Conservation (phyloP, 2,113 vertebrate species). For the Bambusicola thoracicus region DNA sequence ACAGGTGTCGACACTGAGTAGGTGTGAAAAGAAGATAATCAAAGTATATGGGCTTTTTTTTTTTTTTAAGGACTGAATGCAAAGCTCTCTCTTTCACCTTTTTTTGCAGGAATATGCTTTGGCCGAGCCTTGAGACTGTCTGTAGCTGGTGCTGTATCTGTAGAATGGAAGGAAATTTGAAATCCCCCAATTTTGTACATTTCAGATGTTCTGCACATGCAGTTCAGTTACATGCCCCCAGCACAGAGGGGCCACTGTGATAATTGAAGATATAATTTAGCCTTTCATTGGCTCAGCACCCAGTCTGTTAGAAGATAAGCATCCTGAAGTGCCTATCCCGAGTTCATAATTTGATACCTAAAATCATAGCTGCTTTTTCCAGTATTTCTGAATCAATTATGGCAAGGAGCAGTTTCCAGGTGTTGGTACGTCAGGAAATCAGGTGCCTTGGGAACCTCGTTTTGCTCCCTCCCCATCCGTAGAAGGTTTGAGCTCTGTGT, state of each 20-base stretch:
- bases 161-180: neutral
- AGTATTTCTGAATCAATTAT: neutral
- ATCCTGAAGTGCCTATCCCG: neutral
- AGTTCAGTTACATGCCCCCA: neutral
- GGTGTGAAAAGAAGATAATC: conserved; percentile 29
- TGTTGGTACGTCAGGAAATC: neutral
- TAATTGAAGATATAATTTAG: neutral
- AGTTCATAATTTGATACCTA: neutral
- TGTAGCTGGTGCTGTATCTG: neutral
- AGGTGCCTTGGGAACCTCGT: neutral
- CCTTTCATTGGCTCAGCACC: neutral
- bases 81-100: neutral
- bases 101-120: neutral
- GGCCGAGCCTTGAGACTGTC: neutral
- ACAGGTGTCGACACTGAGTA: conserved; percentile 43
- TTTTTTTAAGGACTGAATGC: neutral
- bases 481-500: neutral
- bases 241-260: neutral
- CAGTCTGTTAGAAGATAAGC: neutral
- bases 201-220: neutral
- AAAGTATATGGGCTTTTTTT: neutral
- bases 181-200: neutral
- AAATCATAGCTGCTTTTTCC: neutral
- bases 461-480: neutral
- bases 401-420: neutral